Evolutionary conservation across 1,140 invertebrate species (phyloP).

Genomic region (Cotesia glomerata): DNA sequence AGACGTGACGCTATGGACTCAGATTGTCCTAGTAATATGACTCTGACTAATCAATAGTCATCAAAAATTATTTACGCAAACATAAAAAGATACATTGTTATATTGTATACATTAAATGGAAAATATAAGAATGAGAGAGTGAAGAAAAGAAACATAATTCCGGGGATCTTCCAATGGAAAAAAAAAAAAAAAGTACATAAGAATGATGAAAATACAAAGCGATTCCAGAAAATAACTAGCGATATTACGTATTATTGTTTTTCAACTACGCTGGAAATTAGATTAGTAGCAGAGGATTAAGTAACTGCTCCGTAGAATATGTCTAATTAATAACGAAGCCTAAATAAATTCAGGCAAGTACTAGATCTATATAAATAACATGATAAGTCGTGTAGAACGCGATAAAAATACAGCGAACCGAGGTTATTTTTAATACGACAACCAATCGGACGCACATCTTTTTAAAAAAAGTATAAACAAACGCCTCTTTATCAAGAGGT

Average conservation of each 20-base stretch:
- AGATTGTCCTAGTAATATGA: neutral
- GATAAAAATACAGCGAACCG: conserved; percentile 47
- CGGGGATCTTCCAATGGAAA: conserved; percentile 52
- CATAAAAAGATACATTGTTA: neutral
- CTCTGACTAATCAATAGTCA: neutral
- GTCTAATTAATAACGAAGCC: conserved; percentile 15
- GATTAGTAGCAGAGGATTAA: conserved; percentile 26
- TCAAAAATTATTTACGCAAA: neutral
- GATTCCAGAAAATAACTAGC: conserved; percentile 53
- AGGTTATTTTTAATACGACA: conserved; percentile 66
- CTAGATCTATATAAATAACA: neutral
- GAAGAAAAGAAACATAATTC: neutral
- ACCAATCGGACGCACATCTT: conserved; percentile 59
- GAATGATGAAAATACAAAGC: conserved; percentile 26
- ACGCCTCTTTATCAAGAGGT: neutral
- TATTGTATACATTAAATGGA: neutral
- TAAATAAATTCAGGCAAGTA: conserved; percentile 9
- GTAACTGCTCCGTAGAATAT: neutral
- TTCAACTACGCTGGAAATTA: conserved; percentile 55
- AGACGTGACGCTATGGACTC: neutral
- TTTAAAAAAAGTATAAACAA: neutral
- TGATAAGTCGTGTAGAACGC: conserved; percentile 27
- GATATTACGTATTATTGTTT: conserved; percentile 53
- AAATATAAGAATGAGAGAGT: neutral
- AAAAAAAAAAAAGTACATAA: conserved; percentile 25